These are phyloP conservation scores for Panagrolaimus sp. DNA, from an alignment of 1,140 invertebrate genomes.

Conservation along the genomic window DNA sequence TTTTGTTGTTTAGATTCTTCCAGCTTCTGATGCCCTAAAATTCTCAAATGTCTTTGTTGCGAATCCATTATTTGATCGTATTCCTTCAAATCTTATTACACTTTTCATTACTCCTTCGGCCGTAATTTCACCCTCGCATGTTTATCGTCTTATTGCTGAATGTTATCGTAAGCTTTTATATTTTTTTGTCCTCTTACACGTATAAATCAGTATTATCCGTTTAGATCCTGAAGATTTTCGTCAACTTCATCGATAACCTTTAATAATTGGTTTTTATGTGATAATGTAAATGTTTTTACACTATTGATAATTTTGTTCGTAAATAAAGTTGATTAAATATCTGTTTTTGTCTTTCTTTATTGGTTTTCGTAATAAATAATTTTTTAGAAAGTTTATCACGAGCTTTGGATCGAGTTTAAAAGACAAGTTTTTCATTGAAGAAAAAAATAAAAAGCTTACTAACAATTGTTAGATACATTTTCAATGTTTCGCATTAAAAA, in stretches of 20 bases:
- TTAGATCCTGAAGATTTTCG: constrained; percentile 5
- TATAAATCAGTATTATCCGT: too few species aligned
- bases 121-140: constrained; percentile 27
- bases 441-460: too few species aligned
- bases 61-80: constrained; percentile 36
- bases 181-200: too few species aligned
- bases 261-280: too few species aligned
- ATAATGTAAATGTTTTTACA: too few species aligned
- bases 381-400: too few species aligned
- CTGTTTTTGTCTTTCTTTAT: neutral
- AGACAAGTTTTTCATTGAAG: too few species aligned
- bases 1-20: constrained; percentile 29
- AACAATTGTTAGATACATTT: too few species aligned
- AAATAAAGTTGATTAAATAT: neutral
- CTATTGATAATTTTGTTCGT: too few species aligned
- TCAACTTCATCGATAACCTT: constrained; percentile 7
- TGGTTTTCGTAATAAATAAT: constrained; percentile 1
- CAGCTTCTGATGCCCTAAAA: constrained; percentile 21
- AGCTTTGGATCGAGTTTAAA: too few species aligned
- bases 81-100: constrained; percentile 32
- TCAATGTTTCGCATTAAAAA: too few species aligned
- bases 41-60: constrained; percentile 20
- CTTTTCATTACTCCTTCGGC: constrained; percentile 36
- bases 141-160: constrained; percentile 36
- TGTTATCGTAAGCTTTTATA: too few species aligned